Evolutionary conservation across 2,113 vertebrate species (phyloP).

Genomic region (Climacteris rufus): DNA sequence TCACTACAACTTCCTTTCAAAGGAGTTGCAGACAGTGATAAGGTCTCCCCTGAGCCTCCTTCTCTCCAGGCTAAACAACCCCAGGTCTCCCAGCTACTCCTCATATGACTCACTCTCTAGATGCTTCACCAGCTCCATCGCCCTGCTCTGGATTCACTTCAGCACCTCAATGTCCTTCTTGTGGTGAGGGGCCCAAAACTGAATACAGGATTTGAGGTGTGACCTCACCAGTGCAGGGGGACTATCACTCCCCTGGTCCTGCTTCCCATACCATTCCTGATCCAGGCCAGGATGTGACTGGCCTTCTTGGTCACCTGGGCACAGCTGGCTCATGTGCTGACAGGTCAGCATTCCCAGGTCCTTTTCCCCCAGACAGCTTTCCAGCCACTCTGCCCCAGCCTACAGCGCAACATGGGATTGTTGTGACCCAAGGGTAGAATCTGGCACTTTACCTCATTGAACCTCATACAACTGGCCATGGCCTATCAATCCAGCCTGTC

Average conservation of each 20-base stretch:
- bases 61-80: background rate
- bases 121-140: background rate
- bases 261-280: background rate
- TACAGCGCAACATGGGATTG: background rate
- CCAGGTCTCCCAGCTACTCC: background rate
- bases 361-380: background rate
- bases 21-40: background rate
- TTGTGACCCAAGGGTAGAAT: background rate
- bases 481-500: background rate
- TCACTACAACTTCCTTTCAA: background rate
- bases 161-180: background rate
- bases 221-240: background rate
- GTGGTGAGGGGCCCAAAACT: background rate
- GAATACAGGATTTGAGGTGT: background rate
- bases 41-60: background rate
- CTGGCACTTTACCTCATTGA: background rate
- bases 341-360: background rate
- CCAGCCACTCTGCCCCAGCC: background rate
- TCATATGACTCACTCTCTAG: background rate
- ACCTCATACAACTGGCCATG: background rate
- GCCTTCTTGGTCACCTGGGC: background rate
- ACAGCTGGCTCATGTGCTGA: background rate
- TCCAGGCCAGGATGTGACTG: background rate
- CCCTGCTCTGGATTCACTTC: background rate
- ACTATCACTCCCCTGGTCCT: background rate